Conservation (phyloP, 2,797 vertebrate species). For the Muscicapa comitata region DNA sequence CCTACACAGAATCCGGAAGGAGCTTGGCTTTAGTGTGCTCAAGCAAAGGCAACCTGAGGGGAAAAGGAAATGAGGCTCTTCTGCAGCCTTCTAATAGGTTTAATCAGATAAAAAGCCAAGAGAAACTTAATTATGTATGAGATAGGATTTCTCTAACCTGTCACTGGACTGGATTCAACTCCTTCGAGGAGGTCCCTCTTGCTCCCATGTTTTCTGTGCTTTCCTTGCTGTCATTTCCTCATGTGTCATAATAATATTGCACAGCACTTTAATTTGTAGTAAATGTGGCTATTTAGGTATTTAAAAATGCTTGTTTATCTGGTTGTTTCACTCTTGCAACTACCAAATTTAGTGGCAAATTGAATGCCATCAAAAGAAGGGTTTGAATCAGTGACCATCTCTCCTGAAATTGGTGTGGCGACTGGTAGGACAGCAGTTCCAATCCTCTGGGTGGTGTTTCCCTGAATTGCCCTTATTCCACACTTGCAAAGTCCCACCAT, state of each 20-base stretch:
- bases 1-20: accelerated
- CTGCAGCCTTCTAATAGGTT: neutral
- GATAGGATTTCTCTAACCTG: neutral
- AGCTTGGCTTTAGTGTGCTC: neutral
- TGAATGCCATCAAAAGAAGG: neutral
- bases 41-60: neutral
- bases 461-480: neutral
- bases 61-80: neutral
- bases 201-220: neutral
- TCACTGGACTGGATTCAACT: neutral
- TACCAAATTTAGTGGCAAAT: neutral
- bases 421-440: neutral
- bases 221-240: neutral
- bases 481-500: accelerated
- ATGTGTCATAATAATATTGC: neutral
- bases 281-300: neutral
- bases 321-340: neutral
- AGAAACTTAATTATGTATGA: neutral
- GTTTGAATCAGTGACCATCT: neutral
- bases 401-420: neutral
- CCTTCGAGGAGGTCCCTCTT: neutral
- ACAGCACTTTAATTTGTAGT: neutral
- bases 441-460: neutral
- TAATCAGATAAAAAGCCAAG: neutral
- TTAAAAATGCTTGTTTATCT: neutral